phyloP scores from a whole-genome alignment of 2,113 vertebrate genomes.

The Lutjanus erythropterus region DNA sequence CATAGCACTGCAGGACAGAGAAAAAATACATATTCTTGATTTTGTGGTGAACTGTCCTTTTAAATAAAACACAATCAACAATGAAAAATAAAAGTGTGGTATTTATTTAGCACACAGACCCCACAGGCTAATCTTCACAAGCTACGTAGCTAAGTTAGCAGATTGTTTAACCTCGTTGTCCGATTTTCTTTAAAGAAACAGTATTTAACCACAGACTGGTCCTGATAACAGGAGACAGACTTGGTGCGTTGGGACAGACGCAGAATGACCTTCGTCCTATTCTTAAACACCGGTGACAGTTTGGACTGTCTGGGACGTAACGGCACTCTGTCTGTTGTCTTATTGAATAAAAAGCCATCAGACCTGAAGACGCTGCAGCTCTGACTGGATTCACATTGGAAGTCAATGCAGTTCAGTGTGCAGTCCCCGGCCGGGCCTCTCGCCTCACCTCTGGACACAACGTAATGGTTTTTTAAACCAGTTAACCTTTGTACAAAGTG shows the following conservation, averaged over 20 bases:
- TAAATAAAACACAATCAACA: too few species aligned
- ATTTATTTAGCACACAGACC: too few species aligned
- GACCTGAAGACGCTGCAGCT: conserved; percentile 1
- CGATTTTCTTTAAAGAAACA: too few species aligned
- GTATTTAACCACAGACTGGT: background rate
- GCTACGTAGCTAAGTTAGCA: too few species aligned
- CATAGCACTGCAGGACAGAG: too few species aligned
- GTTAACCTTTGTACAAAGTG: conserved; percentile 10
- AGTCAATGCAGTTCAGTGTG: conserved; percentile 16
- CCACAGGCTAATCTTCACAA: too few species aligned
- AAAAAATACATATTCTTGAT: too few species aligned
- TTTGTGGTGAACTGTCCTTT: too few species aligned
- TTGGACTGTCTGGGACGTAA: accelerated
- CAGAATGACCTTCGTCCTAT: background rate
- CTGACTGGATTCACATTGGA: conserved; percentile 40
- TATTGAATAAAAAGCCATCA: conserved; percentile 44
- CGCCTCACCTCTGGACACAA: background rate
- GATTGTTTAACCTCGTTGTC: too few species aligned
- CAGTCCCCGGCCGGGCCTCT: background rate
- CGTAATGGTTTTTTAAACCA: conserved; percentile 24
- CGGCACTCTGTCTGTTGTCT: background rate
- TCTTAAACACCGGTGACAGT: background rate
- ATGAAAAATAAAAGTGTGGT: too few species aligned
- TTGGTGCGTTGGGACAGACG: background rate
- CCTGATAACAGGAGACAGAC: background rate